A percentile compares a stretch with the other conserved stretches of the same genome.
phyloP scores from a whole-genome alignment of 2,113 vertebrate genomes.

The Vireo altiloquus region DNA sequence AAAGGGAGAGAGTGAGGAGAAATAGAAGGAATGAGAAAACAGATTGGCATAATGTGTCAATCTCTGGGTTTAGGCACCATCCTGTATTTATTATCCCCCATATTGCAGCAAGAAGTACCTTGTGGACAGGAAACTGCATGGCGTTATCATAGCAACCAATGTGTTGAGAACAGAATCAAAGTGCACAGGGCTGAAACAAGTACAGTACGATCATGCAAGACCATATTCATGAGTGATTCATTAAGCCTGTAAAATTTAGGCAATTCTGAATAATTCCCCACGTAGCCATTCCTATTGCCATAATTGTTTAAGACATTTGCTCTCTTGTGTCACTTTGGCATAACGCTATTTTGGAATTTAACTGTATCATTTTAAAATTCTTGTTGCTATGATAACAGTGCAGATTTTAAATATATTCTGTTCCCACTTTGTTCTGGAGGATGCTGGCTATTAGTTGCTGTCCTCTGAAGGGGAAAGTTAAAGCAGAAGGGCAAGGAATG shows the following conservation, averaged over 20 bases:
- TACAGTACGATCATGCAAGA: background rate
- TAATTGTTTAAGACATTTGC: constrained; percentile 5
- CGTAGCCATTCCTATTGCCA: background rate
- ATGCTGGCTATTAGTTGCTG: constrained; percentile 37
- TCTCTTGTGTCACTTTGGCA: constrained; percentile 18
- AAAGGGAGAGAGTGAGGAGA: background rate
- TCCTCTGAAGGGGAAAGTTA: constrained; percentile 50
- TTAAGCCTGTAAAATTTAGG: constrained; percentile 19
- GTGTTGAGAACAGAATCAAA: constrained; percentile 27
- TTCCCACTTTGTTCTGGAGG: constrained; percentile 48
- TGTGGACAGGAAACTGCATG: background rate
- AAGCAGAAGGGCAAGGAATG: constrained; percentile 38
- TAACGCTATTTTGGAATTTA: constrained; percentile 24
- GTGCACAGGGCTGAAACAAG: background rate
- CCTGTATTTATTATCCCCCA: background rate
- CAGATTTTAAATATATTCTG: constrained; percentile 54
- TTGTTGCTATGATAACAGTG: constrained; percentile 36
- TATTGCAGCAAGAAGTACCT: background rate
- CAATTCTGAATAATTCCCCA: constrained; percentile 18
- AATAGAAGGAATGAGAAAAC: constrained; percentile 44
- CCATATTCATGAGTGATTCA: constrained; percentile 15
- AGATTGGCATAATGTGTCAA: background rate
- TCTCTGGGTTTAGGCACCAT: background rate
- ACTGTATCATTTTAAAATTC: constrained; percentile 54
- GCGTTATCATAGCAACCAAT: constrained; percentile 15